Evolutionary conservation across 2,888 invertebrate species (phyloP), one percentile per base, ranked within the genome.

Genomic region (Melieria picta): DNA sequence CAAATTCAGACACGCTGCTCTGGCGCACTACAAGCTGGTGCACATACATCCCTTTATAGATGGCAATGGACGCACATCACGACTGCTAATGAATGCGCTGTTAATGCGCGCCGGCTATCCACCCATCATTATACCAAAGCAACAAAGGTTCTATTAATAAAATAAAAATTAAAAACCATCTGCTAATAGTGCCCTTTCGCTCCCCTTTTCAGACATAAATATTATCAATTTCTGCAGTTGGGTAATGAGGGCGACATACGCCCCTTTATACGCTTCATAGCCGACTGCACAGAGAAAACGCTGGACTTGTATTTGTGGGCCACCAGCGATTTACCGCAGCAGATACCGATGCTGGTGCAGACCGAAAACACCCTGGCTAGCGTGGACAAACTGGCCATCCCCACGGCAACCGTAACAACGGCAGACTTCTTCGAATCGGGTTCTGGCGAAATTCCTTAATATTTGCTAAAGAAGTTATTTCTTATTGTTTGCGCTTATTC

Each of bases 41-140:
- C 94, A 95, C 83, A 97, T 99, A 78, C 99, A 99, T 88, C 99
- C 99, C 0, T 99, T 99, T 88, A 91, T 93, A 4, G 98, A 99
- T 86, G 98, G 99, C 63, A 99, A 99, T 83, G 99, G 98, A 0
- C 91, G 99, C 81, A 98, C 98, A 0, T 96, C 97, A 11, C 90
- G 99, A 46, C 89, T 99, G 43, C 90, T 99, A 3, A 98, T 99
- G 98, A 99, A 99, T 87, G 91, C 97, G 79, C 91, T 99, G 75
- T 90, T 99, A 48, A 95, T 99, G 94, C 94, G 93, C 86, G 95
- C 95, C 1, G 98, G 98, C 0, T 99, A 94, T 88, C 98, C 98
- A 0, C 98, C 98, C 0, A 96, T 98, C 11, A 97, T 97, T 77
- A 94, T 98, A 75, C 91, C 94, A 69, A 97, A 97, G 83, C 94